A percentile compares a stretch with the other conserved stretches of the same genome.
These are phyloP conservation scores for Peromyscus maniculatus DNA, from an alignment of 2,113 vertebrate species.

Conservation along the genomic window DNA sequence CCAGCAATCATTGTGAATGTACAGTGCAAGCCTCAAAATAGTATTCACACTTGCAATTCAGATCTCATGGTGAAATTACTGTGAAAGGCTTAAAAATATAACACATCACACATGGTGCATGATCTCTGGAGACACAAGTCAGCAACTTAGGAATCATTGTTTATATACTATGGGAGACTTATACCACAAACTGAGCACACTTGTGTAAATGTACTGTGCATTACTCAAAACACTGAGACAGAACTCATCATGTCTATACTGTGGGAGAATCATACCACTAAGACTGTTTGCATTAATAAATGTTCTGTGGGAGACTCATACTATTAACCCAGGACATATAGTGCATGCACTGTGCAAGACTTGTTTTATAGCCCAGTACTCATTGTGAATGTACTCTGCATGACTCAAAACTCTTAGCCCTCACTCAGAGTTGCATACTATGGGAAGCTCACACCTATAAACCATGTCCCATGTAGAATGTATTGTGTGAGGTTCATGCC, in stretches of 20 bases:
- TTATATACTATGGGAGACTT: not conserved
- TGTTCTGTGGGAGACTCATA: not conserved
- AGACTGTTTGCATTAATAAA: not conserved
- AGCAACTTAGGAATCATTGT: not conserved
- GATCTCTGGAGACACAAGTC: not conserved
- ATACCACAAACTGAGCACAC: not conserved
- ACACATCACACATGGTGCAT: not conserved
- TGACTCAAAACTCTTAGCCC: not conserved
- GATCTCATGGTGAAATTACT: not conserved
- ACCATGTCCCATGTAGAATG: not conserved
- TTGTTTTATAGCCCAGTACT: not conserved
- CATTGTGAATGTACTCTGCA: not conserved
- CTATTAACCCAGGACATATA: not conserved
- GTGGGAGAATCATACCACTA: not conserved
- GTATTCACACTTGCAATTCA: not conserved
- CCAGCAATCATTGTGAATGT: not conserved
- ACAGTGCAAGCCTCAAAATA: not conserved
- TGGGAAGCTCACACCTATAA: not conserved
- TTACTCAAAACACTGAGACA: not conserved
- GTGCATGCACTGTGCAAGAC: not conserved
- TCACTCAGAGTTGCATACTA: not conserved
- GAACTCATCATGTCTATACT: not conserved
- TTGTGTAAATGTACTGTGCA: not conserved
- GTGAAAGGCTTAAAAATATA: not conserved
- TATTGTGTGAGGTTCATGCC: not conserved